A percentile compares a stretch with the other conserved stretches of the same genome.
Evolutionary conservation across 2,113 vertebrate genomes (phyloP).

Genomic region (Vidua chalybeata): DNA sequence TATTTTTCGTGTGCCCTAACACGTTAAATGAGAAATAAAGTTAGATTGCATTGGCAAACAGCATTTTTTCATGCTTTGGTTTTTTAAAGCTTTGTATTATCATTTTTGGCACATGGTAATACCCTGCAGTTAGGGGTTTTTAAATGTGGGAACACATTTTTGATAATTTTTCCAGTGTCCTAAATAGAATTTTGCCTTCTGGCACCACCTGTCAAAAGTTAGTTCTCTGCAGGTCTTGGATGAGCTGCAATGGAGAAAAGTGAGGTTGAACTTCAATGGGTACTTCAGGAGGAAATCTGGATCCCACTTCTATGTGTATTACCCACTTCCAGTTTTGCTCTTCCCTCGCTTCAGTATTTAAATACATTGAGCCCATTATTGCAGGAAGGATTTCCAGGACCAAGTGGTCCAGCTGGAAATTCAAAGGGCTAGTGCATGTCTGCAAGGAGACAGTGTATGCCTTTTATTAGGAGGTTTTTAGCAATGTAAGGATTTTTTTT

Average conservation of each 20-base stretch:
- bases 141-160: background rate
- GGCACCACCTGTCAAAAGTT: background rate
- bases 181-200: background rate
- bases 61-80: background rate
- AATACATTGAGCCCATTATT: background rate
- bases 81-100: slow-evolving; percentile 12
- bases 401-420: background rate
- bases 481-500: background rate
- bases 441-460: background rate
- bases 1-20: background rate
- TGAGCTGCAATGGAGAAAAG: background rate
- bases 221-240: background rate
- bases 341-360: background rate
- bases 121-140: background rate
- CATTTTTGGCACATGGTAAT: background rate
- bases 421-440: background rate
- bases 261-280: background rate
- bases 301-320: background rate
- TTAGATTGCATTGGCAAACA: background rate
- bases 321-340: background rate
- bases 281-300: accelerated
- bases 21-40: background rate
- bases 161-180: background rate
- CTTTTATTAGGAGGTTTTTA: background rate
- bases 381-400: background rate